A percentile compares a stretch with the other conserved stretches of the same genome.
Conservation (phyloP, 2,113 vertebrate genomes). For the Gobio gobio region DNA sequence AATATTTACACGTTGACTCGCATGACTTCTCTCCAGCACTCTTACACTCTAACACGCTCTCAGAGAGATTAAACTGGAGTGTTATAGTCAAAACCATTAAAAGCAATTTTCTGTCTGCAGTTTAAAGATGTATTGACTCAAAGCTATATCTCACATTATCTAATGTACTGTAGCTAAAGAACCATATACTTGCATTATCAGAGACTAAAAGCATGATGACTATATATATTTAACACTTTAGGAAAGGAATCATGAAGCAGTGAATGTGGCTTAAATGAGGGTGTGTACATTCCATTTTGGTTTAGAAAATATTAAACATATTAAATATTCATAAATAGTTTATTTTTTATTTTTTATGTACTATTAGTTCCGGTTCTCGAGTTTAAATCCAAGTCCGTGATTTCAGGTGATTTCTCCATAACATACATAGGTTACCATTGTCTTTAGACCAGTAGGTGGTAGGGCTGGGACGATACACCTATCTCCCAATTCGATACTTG, state of each 20-base stretch:
- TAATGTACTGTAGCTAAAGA: not conserved
- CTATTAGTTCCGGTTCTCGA: no score
- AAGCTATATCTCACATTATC: not conserved
- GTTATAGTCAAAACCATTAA: slow-evolving; percentile 8
- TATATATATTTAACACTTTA: not conserved
- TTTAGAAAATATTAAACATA: not conserved
- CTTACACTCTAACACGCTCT: not conserved
- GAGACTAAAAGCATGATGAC: slow-evolving; percentile 15
- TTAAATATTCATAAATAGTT: no score
- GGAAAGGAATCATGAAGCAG: not conserved
- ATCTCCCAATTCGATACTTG: no score
- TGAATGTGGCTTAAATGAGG: not conserved
- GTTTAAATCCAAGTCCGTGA: not conserved
- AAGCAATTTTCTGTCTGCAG: slow-evolving; percentile 15
- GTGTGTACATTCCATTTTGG: not conserved
- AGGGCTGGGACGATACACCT: no score
- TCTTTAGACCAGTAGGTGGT: not conserved
- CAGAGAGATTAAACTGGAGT: not conserved
- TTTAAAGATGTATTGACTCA: not conserved
- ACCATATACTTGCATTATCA: not conserved
- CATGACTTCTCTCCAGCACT: not conserved
- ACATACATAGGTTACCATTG: not conserved
- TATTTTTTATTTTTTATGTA: no score
- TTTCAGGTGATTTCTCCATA: not conserved
- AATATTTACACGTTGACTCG: not conserved